phyloP scores from a whole-genome alignment of 2,113 vertebrate species.

The Microtus oregoni region DNA sequence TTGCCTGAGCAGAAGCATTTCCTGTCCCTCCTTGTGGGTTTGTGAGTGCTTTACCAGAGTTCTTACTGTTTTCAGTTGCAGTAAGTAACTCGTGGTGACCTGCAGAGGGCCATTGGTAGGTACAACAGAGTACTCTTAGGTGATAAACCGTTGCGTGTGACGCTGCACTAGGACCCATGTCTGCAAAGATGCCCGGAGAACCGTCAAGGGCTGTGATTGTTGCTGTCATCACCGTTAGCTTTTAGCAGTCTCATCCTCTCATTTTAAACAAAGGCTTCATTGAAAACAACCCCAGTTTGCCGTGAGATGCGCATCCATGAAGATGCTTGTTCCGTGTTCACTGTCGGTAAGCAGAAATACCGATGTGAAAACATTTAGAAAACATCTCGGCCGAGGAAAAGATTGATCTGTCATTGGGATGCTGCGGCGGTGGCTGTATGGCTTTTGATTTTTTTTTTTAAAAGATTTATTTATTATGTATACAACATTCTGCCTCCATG shows the following conservation, averaged over 20 bases:
- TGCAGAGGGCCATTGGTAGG: background rate
- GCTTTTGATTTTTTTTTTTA: background rate
- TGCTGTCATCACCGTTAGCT: background rate
- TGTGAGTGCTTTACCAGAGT: background rate
- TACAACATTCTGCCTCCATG: no score
- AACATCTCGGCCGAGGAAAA: background rate
- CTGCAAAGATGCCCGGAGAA: background rate
- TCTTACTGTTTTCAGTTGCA: background rate
- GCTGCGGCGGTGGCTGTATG: accelerated
- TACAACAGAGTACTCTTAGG: background rate
- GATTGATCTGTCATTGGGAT: background rate
- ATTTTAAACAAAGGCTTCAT: background rate
- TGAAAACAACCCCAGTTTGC: background rate
- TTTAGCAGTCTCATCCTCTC: background rate
- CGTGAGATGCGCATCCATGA: background rate
- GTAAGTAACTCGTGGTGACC: background rate
- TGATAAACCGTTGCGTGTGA: background rate
- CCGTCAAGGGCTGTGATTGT: background rate
- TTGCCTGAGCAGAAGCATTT: background rate
- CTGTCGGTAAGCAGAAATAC: background rate
- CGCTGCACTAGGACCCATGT: background rate
- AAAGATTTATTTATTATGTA: no score
- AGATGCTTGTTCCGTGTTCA: background rate
- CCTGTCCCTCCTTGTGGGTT: background rate
- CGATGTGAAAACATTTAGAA: slow-evolving; percentile 20